A percentile compares a stretch with the other conserved stretches of the same genome.
Evolutionary conservation across 1,140 invertebrate species (phyloP).

Genomic region (Heliconius congener): DNA sequence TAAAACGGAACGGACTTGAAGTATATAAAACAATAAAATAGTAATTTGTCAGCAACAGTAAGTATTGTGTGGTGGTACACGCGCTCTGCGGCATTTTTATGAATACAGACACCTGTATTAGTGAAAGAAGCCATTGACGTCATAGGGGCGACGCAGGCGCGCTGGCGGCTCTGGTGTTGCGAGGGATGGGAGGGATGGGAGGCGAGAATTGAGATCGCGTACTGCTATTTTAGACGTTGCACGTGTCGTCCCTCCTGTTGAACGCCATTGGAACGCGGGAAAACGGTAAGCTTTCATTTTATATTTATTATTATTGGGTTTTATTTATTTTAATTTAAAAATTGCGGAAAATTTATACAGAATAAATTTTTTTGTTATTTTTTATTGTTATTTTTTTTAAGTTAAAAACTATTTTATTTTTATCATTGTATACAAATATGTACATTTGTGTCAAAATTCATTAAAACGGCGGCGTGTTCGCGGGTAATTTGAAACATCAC

Average conservation of each 20-base stretch:
- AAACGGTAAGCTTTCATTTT: constrained; percentile 52
- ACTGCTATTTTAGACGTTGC: constrained; percentile 45
- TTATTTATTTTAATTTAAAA: not conserved
- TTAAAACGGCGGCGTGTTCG: not conserved
- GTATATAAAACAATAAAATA: constrained; percentile 3
- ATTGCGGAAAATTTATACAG: not conserved
- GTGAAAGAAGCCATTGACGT: constrained; percentile 75
- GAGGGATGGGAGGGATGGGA: constrained; percentile 41
- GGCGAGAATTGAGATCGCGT: constrained; percentile 45
- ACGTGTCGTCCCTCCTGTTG: constrained; percentile 38
- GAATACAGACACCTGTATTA: constrained; percentile 68
- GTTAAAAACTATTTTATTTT: not conserved
- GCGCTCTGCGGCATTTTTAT: constrained; percentile 56
- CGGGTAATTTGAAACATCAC: not conserved
- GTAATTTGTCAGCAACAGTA: constrained; percentile 22
- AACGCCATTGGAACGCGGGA: constrained; percentile 55
- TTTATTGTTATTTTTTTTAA: too few species aligned
- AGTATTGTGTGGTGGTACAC: constrained; percentile 26
- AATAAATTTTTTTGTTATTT: not conserved
- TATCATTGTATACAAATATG: not conserved
- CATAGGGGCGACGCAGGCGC: constrained; percentile 63
- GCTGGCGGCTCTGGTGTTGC: constrained; percentile 21
- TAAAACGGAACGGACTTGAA: not conserved
- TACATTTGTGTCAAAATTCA: not conserved
- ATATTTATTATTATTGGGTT: constrained; percentile 5